Percentiles rank a stretch among this genome's conserved stretches.
phyloP scores from a whole-genome alignment of 2,113 vertebrate species.

The Melanocharis versteri region DNA sequence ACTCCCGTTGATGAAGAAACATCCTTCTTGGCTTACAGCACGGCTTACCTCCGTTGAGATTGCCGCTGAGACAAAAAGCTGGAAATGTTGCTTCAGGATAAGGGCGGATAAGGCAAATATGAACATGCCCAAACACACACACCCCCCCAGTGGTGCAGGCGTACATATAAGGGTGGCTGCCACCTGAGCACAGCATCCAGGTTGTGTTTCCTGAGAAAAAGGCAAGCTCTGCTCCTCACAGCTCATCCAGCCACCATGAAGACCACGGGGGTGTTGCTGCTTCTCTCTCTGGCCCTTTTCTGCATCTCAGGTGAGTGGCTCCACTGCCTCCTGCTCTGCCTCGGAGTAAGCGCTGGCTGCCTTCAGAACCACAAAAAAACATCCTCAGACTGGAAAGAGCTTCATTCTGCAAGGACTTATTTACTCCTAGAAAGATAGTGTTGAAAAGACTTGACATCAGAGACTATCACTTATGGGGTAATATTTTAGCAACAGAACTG shows the following conservation, averaged over 20 bases:
- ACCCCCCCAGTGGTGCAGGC: accelerated
- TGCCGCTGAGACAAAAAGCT: neutral
- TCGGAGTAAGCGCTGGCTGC: neutral
- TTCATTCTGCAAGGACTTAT: constrained; percentile 65
- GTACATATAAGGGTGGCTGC: neutral
- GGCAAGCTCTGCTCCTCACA: neutral
- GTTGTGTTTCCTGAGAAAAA: neutral
- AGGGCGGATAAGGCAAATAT: neutral
- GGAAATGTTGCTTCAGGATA: neutral
- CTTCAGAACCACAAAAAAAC: constrained; percentile 14
- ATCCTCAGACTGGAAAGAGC: constrained; percentile 44
- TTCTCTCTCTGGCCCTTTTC: constrained; percentile 8
- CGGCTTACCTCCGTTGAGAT: neutral
- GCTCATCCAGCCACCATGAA: neutral
- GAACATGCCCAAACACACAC: neutral
- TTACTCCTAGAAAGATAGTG: constrained; percentile 68
- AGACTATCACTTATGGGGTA: constrained; percentile 71
- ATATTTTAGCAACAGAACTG: constrained; percentile 71
- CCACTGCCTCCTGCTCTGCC: neutral
- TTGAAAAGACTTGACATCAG: constrained; percentile 71
- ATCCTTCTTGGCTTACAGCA: neutral
- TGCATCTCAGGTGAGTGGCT: constrained; percentile 40
- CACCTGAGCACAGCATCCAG: neutral
- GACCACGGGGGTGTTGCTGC: neutral
- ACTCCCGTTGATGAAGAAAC: neutral